Evolutionary conservation across 53 echinoderm and acorn worm species (phyloP), one percentile per base, ranked within the genome.

Genomic region (Paracentrotus lividus): DNA sequence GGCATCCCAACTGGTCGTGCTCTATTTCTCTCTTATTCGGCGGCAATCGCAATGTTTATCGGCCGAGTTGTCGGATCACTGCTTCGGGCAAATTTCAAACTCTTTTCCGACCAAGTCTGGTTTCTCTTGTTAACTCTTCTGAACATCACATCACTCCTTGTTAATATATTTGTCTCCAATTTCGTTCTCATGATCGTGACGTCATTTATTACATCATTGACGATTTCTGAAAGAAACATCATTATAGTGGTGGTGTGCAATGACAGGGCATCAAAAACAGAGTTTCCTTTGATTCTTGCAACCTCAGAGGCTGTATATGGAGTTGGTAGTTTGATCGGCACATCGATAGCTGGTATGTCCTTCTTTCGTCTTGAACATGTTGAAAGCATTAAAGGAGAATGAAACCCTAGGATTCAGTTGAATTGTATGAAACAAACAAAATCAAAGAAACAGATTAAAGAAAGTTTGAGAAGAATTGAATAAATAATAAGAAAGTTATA

Each of bases 111-210:
- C n/a, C 89, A 89, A 38, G 2, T 5, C 10, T 65, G 8, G 10
- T 59, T 89, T 33, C 66, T 65, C n/a, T 20, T 89, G 23, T 26
- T 89, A n/a, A 59, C 65, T 5, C 21, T 64, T 9, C 60, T 89
- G 4, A 65, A 89, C 89, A 38, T 55, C 24, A 8, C 65, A 2
- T 38, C 89, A 23, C 61, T 89, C 26, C 43, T 61, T 32, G 58
- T 36, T 4, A 47, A 89, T n/a, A 89, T 59, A 43, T 33, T 44
- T 18, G 33, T 64, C 38, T n/a, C 55, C 23, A 61, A 42, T 0
- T 65, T 89, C 44, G 89, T 24, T 10, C 8, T 64, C 21, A 89
- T 64, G 89, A 43, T 61, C 65, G 64, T 64, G 8, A 60, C 89
- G 40, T 55, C 89, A 23, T 89, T 89, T 44, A 43, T 57, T 8